A percentile compares a stretch with the other conserved stretches of the same genome.
phyloP scores from a whole-genome alignment of 2,888 invertebrate genomes.

The Scaptomyza caliginosa region DNA sequence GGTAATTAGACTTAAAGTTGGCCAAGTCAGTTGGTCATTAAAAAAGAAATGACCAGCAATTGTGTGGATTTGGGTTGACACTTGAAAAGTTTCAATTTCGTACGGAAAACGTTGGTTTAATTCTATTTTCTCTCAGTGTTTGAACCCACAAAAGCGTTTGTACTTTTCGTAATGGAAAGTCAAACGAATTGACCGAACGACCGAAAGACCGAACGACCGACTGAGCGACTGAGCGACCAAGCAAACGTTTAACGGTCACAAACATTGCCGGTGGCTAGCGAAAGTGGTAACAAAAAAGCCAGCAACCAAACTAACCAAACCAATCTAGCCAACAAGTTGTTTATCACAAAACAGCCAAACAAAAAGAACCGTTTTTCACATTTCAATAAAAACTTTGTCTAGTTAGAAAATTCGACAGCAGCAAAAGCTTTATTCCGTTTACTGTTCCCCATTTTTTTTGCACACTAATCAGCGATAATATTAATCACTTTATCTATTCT shows the following conservation, averaged over 20 bases:
- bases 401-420: conserved; percentile 47
- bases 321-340: conserved; percentile 10
- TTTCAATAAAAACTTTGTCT: conserved; percentile 61
- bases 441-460: neutral
- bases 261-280: conserved; percentile 18
- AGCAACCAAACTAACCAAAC: conserved; percentile 1
- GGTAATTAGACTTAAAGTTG: conserved; percentile 42
- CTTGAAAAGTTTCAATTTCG: too few species aligned
- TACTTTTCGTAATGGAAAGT: conserved; percentile 38
- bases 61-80: neutral
- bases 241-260: conserved; percentile 20
- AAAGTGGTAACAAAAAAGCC: conserved; percentile 49
- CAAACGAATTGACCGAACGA: conserved; percentile 41
- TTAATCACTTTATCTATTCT: neutral
- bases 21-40: conserved; percentile 12
- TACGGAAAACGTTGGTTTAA: too few species aligned
- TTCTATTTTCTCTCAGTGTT: neutral
- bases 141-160: conserved; percentile 47
- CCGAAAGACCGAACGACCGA: neutral
- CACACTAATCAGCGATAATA: neutral
- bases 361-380: conserved; percentile 72
- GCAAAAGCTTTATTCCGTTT: neutral
- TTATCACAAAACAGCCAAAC: conserved; percentile 9
- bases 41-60: conserved; percentile 4
- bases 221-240: neutral